These are phyloP conservation scores for Tachina grossa DNA, from an alignment of 2,888 invertebrate species.

Conservation along the genomic window DNA sequence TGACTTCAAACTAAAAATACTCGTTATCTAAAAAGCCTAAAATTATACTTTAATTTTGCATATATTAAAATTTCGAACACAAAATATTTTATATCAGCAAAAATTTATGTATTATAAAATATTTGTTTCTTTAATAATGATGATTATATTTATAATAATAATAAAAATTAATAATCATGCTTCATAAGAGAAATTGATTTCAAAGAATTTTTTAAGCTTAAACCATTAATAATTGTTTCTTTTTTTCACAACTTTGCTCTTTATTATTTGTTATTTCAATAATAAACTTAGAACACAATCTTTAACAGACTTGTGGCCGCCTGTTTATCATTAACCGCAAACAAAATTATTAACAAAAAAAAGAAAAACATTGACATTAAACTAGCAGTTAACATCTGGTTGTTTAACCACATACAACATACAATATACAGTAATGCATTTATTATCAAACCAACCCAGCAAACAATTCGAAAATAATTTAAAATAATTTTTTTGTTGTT, in stretches of 20 bases:
- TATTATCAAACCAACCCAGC: background rate
- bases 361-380: slow-evolving; percentile 25
- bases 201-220: no score
- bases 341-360: background rate
- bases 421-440: background rate
- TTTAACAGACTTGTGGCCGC: background rate
- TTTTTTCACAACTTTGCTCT: background rate
- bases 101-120: no score
- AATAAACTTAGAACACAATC: background rate
- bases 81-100: no score
- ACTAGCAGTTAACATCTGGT: slow-evolving; percentile 48
- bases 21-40: no score
- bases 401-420: slow-evolving; percentile 5
- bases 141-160: no score
- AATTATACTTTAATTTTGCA: no score
- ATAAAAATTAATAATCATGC: no score
- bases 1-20: no score
- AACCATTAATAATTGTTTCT: background rate
- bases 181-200: no score
- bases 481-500: background rate
- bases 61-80: no score
- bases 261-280: no score
- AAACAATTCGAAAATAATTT: background rate
- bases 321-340: slow-evolving; percentile 8
- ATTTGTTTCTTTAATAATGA: no score